Base-by-base conservation (phyloP, 1,140 invertebrate species). In the Lepidurus packardi region DNA sequence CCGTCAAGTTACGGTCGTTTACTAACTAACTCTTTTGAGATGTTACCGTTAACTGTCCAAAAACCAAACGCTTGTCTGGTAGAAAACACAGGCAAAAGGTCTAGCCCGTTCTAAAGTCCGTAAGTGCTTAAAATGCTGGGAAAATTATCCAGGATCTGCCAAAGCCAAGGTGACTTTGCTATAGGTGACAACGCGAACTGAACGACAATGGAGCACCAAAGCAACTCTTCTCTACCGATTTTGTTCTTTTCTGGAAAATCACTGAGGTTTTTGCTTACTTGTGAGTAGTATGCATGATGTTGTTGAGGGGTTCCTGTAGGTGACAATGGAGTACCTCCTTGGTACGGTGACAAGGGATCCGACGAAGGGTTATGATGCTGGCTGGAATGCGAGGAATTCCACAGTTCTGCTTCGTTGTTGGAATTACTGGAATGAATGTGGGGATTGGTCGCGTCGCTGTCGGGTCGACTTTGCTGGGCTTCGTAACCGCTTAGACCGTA, bases 401-500 rank as follows among this genome's bases (percentile, higher is more conserved):
- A 78, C 44, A 78, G 43, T 73, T 78, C 78, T 42, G 75, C 78
- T 25, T 78, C 78, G 78, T 43, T 73, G 43, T 43, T 47, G 47
- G 65, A 44, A 73, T n/a, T 78, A 8, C 44, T 73, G 73, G 78
- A 43, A 25, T 9, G 42, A 42, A n/a, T 74, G 73, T 21, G 43
- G 16, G 25, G 74, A 8, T 42, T 73, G 13, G 42, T 44, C 16
- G 42, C 73, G 24, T 45, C 53, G 41, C 43, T 34, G 74, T 73
- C 78, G 43, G 73, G 44, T 13, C 78, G 73, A 21, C 34, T 42
- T 43, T 78, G 78, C n/a, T 78, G 78, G 4, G 78, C 78, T 34
- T 78, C 78, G 78, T 78, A 78, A n/a, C 78, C 78, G 73, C 78
- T 74, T 74, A 78, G 42, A 74, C 78, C 75, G n/a, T 74, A 78